A percentile compares a stretch with the other conserved stretches of the same genome.
phyloP scores from a whole-genome alignment of 2,797 vertebrate genomes.

The Cebuella pygmaea region DNA sequence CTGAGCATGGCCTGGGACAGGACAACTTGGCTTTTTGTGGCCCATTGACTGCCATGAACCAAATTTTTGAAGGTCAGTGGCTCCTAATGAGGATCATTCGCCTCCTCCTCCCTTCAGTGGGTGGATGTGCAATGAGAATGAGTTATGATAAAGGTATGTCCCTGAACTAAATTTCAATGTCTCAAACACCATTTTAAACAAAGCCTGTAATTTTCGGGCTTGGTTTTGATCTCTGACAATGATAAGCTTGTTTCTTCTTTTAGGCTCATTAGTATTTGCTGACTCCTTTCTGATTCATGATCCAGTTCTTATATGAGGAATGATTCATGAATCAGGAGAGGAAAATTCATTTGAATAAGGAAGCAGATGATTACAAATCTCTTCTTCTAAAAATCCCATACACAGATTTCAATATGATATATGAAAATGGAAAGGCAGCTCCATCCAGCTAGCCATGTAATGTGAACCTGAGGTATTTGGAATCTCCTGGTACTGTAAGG shows the following conservation, averaged over 20 bases:
- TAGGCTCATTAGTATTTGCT: conserved; percentile 61
- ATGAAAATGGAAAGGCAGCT: not conserved
- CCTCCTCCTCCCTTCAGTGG: not conserved
- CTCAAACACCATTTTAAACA: conserved; percentile 52
- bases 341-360: conserved; percentile 58
- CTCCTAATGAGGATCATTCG: not conserved
- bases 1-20: not conserved
- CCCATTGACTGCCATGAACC: not conserved
- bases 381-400: conserved; percentile 53
- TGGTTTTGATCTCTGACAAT: conserved; percentile 66
- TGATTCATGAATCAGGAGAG: conserved; percentile 60
- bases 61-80: not conserved
- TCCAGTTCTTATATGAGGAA: conserved; percentile 40
- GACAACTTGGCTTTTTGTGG: not conserved
- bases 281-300: conserved; percentile 64
- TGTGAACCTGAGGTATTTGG: not conserved
- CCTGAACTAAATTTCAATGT: conserved; percentile 65
- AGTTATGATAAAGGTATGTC: conserved; percentile 65
- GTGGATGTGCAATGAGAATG: conserved; percentile 44
- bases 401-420: not conserved
- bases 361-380: conserved; percentile 53
- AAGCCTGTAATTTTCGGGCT: conserved; percentile 61
- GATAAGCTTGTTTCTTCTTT: conserved; percentile 57
- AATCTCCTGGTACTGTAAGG: not conserved
- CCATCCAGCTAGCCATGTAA: not conserved